Evolutionary conservation across 2,797 vertebrate species (phyloP).

Genomic region (Australoheros facetus): DNA sequence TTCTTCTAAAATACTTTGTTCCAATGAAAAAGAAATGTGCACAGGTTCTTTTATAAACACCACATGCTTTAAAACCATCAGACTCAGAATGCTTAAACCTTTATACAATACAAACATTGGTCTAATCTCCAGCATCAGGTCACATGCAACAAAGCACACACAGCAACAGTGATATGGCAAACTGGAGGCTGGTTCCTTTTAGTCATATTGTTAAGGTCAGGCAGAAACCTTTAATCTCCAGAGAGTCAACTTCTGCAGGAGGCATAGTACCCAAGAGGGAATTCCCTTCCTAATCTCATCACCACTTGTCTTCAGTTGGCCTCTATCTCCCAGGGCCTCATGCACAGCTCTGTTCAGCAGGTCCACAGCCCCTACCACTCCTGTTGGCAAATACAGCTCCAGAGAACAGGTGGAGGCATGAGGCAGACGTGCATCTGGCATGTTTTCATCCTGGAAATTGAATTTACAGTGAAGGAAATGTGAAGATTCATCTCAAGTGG

Average conservation of each 20-base stretch:
- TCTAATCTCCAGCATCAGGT: not conserved
- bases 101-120: not conserved
- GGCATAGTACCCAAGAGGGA: not conserved
- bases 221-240: not conserved
- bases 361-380: conserved; percentile 23
- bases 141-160: not conserved
- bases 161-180: not conserved
- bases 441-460: conserved; percentile 3
- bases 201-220: not conserved
- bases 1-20: conserved; percentile 5
- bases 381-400: conserved; percentile 69
- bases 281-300: not conserved
- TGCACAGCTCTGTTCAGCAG: conserved; percentile 68
- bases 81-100: not conserved
- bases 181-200: not conserved
- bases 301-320: not conserved
- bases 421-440: conserved; percentile 43
- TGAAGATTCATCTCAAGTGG: not conserved
- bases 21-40: not conserved
- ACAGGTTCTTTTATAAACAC: not conserved
- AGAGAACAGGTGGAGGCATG: conserved; percentile 53
- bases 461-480: not conserved
- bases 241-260: not conserved
- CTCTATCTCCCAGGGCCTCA: conserved; percentile 12
- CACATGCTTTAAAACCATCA: not conserved